Conservation (phyloP, 2,888 invertebrate species). For the Dynastes tityus region DNA sequence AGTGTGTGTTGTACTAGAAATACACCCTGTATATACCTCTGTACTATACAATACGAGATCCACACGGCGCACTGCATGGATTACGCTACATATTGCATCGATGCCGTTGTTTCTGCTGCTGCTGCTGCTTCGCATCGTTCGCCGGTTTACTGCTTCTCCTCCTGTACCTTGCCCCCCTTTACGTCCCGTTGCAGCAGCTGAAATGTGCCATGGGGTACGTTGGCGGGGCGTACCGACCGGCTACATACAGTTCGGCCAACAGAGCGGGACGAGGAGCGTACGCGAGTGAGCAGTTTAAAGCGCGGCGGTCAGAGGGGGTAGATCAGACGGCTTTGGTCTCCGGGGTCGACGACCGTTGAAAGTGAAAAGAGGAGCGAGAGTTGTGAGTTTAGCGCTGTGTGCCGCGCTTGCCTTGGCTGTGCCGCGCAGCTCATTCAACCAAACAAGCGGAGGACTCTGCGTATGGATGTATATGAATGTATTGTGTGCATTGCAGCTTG, state of each 20-base stretch:
- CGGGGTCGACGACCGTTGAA: constrained; percentile 61
- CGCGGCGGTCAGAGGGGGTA: constrained; percentile 40
- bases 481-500: not conserved
- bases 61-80: no score
- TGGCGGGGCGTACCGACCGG: constrained; percentile 14
- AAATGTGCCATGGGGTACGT: constrained; percentile 26
- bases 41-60: no score
- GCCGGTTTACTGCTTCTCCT: not conserved
- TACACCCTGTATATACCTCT: no score
- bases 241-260: constrained; percentile 9
- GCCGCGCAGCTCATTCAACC: no score
- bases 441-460: no score
- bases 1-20: no score
- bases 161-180: not conserved
- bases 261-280: constrained; percentile 5
- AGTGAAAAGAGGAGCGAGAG: constrained; percentile 64
- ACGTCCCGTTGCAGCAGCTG: constrained; percentile 18
- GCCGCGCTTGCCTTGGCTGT: constrained; percentile 12
- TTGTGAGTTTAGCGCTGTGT: constrained; percentile 14
- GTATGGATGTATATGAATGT: not conserved
- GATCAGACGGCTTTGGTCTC: constrained; percentile 43
- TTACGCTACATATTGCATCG: not conserved
- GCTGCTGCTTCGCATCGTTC: not conserved
- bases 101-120: constrained; percentile 6
- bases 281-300: constrained; percentile 1